These are phyloP conservation scores for Zaprionus ghesquierei DNA, from an alignment of 1,140 invertebrate genomes.

Conservation along the genomic window DNA sequence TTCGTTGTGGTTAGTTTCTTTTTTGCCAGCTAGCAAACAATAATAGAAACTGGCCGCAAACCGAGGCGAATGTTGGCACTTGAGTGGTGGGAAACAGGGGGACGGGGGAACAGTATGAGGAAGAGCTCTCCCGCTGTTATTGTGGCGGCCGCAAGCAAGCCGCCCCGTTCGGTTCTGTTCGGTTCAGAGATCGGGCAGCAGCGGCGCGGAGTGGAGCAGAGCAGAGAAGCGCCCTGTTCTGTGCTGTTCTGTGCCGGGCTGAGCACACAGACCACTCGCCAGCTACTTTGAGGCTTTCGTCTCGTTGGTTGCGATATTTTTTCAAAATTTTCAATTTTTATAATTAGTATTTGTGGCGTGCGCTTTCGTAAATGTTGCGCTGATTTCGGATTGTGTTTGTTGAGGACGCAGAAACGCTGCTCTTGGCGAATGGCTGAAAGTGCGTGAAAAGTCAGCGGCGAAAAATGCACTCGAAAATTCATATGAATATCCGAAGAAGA, in stretches of 20 bases:
- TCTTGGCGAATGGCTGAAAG: constrained; percentile 47
- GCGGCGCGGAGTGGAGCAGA: constrained; percentile 5
- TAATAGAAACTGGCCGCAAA: constrained; percentile 67
- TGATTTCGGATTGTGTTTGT: constrained; percentile 71
- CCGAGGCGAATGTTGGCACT: constrained; percentile 2
- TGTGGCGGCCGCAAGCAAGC: constrained; percentile 17
- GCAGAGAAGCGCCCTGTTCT: neutral
- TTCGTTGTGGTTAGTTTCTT: constrained; percentile 43
- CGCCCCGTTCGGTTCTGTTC: constrained; percentile 4
- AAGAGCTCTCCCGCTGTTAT: constrained; percentile 61
- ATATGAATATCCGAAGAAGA: neutral
- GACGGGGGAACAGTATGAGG: neutral
- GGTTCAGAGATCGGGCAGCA: constrained; percentile 41
- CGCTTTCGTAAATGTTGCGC: constrained; percentile 78
- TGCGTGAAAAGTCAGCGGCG: constrained; percentile 44
- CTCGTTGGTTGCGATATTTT: constrained; percentile 65
- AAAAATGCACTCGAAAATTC: neutral
- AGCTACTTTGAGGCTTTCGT: constrained; percentile 58
- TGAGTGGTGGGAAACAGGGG: neutral
- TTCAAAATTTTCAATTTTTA: constrained; percentile 62
- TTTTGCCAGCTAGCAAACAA: constrained; percentile 64
- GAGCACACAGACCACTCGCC: constrained; percentile 46
- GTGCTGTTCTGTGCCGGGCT: constrained; percentile 38
- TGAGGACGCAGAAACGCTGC: constrained; percentile 19
- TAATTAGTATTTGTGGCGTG: constrained; percentile 81